A percentile compares a stretch with the other conserved stretches of the same genome.
Conservation (phyloP, 2,888 invertebrate genomes). For the Copidosoma aretas region DNA sequence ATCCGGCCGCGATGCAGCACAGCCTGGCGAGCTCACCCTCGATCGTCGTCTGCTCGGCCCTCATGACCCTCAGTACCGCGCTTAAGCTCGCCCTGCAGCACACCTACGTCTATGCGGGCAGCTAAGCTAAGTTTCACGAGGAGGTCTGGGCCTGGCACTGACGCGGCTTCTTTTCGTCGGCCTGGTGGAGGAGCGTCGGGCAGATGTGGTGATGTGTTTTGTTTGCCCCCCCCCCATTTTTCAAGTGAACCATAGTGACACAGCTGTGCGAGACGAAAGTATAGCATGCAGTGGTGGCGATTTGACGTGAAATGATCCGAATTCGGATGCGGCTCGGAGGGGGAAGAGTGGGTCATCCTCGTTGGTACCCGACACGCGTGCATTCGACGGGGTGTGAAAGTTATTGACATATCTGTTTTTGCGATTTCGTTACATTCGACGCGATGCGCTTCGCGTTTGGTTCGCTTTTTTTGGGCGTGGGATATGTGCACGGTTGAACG, state of each 20-base stretch:
- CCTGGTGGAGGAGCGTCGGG: too few relatives aligned
- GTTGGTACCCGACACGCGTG: not conserved
- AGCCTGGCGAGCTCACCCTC: slow-evolving; percentile 63
- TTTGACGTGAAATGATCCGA: not conserved
- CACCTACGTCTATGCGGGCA: slow-evolving; percentile 36
- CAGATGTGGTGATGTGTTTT: too few relatives aligned
- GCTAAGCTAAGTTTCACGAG: slow-evolving; percentile 11
- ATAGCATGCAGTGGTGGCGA: too few relatives aligned
- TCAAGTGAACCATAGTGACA: too few relatives aligned
- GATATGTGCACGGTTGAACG: too few relatives aligned
- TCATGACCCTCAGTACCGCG: slow-evolving; percentile 52
- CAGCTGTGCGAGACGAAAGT: too few relatives aligned
- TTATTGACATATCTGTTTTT: not conserved
- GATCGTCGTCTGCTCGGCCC: slow-evolving; percentile 50
- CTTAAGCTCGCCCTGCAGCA: slow-evolving; percentile 48
- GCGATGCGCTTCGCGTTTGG: not conserved
- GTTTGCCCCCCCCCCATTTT: too few relatives aligned
- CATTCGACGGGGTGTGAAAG: not conserved
- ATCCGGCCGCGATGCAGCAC: slow-evolving; percentile 82
- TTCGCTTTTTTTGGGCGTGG: too few relatives aligned
- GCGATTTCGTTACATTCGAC: not conserved
- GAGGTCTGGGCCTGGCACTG: not conserved
- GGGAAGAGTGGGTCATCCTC: not conserved
- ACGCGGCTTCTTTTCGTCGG: too few relatives aligned
- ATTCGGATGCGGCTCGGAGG: not conserved